Evolutionary conservation across 92 coral and sea anemone species (phyloP).

Genomic region (Epizoanthus stellaris): DNA sequence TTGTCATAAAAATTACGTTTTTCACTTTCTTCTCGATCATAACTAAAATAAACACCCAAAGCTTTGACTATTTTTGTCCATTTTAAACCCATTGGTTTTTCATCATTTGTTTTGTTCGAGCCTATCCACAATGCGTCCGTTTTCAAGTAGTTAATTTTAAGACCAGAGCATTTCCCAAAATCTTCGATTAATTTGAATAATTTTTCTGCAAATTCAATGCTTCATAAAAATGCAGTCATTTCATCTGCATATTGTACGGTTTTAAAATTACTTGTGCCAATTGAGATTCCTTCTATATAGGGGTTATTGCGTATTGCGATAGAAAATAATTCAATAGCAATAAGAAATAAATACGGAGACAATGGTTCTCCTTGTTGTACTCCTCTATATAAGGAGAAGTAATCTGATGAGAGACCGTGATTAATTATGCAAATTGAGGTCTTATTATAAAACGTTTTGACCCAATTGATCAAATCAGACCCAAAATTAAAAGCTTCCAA

Average conservation of each 20-base stretch:
- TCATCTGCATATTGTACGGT: constrained; percentile 23
- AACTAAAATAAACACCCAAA: too few species aligned
- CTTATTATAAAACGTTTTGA: constrained; percentile 23
- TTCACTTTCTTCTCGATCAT: too few species aligned
- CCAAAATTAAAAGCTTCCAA: constrained; percentile 33
- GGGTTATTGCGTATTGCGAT: constrained; percentile 25
- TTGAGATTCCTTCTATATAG: constrained; percentile 13
- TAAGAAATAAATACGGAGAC: constrained; percentile 18
- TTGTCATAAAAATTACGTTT: too few species aligned
- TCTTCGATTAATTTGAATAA: neutral
- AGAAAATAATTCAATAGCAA: constrained; percentile 8
- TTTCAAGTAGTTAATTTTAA: too few species aligned
- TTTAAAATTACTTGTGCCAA: neutral
- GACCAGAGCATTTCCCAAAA: neutral
- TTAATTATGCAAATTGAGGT: constrained; percentile 22
- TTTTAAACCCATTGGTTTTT: neutral
- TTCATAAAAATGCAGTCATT: constrained; percentile 9
- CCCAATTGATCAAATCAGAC: constrained; percentile 16
- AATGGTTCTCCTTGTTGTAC: constrained; percentile 32
- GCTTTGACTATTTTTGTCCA: too few species aligned
- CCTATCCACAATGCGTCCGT: too few species aligned
- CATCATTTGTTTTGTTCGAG: neutral
- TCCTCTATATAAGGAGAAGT: constrained; percentile 2
- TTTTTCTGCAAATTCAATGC: neutral
- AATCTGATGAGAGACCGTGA: neutral